A percentile compares a stretch with the other conserved stretches of the same genome.
phyloP scores from a whole-genome alignment of 1,140 invertebrate genomes.

The Dolichoris vasculosae region DNA sequence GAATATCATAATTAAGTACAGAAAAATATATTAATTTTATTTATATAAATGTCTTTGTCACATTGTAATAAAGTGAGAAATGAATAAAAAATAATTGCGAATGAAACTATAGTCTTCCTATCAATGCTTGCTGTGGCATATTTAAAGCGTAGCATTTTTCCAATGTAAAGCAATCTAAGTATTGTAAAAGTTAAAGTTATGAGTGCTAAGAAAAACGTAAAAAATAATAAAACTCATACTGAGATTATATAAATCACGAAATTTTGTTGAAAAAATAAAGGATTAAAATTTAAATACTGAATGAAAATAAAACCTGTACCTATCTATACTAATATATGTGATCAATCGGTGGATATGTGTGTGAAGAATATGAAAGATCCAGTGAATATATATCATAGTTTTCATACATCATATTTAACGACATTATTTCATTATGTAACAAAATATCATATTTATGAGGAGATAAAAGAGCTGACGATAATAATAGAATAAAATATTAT shows the following conservation, averaged over 20 bases:
- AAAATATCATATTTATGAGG: conserved; percentile 20
- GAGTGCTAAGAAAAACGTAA: conserved; percentile 5
- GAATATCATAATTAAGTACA: background rate
- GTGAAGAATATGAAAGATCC: conserved; percentile 47
- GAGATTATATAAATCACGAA: background rate
- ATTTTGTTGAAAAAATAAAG: background rate
- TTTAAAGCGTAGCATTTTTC: conserved; percentile 48
- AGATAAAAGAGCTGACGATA: background rate
- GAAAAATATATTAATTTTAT: conserved; percentile 18
- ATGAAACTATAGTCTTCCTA: conserved; percentile 58
- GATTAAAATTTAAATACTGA: conserved; percentile 31
- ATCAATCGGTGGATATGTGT: conserved; percentile 58
- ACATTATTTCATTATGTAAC: conserved; percentile 62
- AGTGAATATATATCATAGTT: conserved; percentile 60
- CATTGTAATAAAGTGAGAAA: conserved; percentile 21
- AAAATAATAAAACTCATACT: background rate
- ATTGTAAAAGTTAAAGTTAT: background rate
- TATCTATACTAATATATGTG: conserved; percentile 54
- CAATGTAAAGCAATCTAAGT: conserved; percentile 55
- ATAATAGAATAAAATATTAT: background rate
- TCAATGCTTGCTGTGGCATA: conserved; percentile 52
- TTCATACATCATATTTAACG: conserved; percentile 65
- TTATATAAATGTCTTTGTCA: conserved; percentile 38
- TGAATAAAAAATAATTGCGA: conserved; percentile 50
- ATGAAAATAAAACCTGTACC: conserved; percentile 44